Base-by-base conservation (phyloP, 1,140 invertebrate species). In the Drosophila tropicalis region DNA sequence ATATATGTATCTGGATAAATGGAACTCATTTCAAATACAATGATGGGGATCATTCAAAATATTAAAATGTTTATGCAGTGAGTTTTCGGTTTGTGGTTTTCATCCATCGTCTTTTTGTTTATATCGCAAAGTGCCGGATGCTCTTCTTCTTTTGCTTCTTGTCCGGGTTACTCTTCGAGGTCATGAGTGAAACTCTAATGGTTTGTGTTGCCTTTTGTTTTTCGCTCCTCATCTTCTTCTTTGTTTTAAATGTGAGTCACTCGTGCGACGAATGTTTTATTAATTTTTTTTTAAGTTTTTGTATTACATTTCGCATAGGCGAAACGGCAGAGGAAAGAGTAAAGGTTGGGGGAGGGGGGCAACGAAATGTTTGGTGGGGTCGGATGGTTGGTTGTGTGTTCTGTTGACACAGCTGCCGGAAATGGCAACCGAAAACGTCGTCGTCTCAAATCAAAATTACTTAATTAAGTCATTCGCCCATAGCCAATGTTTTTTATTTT, bases 351-450 rank as follows among this genome's bases (percentile, higher is more conserved):
- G 3, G 17, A 2, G 3, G 44, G 10, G 17, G 10, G 19, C 22
- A 4, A 10, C 6, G 44, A 22, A 9, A 15, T 17, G 17, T 15
- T 41, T 5, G 40, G 6, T 36, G 34, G 34, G 34, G 34, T 36
- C 5, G 36, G 12, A 13, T 39, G 36, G 36, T 39, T 39, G 10
- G 9, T 39, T 39, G 36, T 12, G 12, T 39, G 36, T 19, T 57
- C 17, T 67, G 70, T 72, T 72, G 70, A 68, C 60, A 58, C 70
- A 68, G 70, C 65, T 72, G 65, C 58, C 70, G 65, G 70, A 72
- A 63, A 68, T 58, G 70, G 47, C 25, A 54, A 13, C 25, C 51
- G 54, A 17, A 51, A 51, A 22, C 19, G 7, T 51, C 17, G 44
- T 51, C 17, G 17, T 51, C 44, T 51, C 58, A 68, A 68, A 68